A percentile compares a stretch with the other conserved stretches of the same genome.
Evolutionary conservation across 2,113 vertebrate species (phyloP).

Genomic region (Xenus cinereus): DNA sequence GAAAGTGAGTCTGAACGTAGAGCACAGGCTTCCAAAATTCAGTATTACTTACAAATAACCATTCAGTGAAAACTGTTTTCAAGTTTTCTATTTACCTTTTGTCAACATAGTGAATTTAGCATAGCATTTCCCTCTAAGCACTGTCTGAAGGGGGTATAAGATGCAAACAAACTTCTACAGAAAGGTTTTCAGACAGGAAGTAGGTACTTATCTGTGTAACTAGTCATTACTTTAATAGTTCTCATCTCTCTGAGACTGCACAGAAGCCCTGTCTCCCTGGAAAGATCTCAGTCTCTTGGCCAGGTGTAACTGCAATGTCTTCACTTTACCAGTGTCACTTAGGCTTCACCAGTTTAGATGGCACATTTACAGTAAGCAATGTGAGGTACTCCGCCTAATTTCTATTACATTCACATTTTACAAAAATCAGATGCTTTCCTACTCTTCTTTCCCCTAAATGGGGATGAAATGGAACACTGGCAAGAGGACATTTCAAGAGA

Average conservation of each 20-base stretch:
- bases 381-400: background rate
- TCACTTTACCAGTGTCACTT: background rate
- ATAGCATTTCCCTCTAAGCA: background rate
- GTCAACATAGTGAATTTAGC: background rate
- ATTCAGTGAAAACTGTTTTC: conserved; percentile 20
- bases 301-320: background rate
- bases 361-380: background rate
- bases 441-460: background rate
- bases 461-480: background rate
- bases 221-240: background rate
- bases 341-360: background rate
- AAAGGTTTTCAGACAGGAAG: background rate
- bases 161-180: background rate
- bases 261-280: background rate
- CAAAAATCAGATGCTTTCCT: background rate
- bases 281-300: background rate
- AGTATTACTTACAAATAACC: background rate
- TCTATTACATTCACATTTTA: background rate
- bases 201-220: background rate
- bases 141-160: background rate
- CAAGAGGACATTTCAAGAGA: background rate
- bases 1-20: background rate
- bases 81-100: background rate
- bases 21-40: background rate
- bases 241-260: background rate